These are phyloP conservation scores for Thyatira batis DNA, from an alignment of 2,888 invertebrate species.

Conservation along the genomic window DNA sequence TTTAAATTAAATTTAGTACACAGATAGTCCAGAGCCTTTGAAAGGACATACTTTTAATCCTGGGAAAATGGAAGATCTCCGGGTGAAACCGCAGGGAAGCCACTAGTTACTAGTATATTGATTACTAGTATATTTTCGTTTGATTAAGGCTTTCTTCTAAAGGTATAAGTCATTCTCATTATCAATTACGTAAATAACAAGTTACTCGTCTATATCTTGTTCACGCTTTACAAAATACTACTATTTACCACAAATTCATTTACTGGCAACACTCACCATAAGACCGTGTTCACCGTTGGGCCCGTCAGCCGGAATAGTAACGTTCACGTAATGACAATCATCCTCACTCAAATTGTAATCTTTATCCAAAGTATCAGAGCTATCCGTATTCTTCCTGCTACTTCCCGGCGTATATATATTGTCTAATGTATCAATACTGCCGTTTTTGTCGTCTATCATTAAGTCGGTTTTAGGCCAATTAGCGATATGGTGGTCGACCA, in stretches of 20 bases:
- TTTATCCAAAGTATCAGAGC: constrained; percentile 68
- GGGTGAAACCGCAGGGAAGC: too few species aligned
- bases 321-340: constrained; percentile 62
- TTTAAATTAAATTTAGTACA: too few species aligned
- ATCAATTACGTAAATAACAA: too few species aligned
- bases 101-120: too few species aligned
- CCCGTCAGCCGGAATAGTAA: constrained; percentile 40
- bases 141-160: too few species aligned
- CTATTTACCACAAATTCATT: not conserved
- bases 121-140: too few species aligned
- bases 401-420: constrained; percentile 65
- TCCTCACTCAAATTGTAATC: constrained; percentile 68
- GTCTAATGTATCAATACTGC: constrained; percentile 64
- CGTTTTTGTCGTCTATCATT: constrained; percentile 49
- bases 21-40: too few species aligned
- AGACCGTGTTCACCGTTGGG: constrained; percentile 53
- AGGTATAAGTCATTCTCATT: too few species aligned
- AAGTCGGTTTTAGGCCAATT: constrained; percentile 66
- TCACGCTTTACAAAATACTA: constrained; percentile 12
- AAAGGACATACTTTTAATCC: too few species aligned
- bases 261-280: constrained; percentile 47
- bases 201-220: too few species aligned
- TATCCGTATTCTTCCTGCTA: constrained; percentile 72
- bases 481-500: constrained; percentile 69
- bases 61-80: too few species aligned